Conservation (phyloP, 2,797 vertebrate species). For the Liasis olivaceus region DNA sequence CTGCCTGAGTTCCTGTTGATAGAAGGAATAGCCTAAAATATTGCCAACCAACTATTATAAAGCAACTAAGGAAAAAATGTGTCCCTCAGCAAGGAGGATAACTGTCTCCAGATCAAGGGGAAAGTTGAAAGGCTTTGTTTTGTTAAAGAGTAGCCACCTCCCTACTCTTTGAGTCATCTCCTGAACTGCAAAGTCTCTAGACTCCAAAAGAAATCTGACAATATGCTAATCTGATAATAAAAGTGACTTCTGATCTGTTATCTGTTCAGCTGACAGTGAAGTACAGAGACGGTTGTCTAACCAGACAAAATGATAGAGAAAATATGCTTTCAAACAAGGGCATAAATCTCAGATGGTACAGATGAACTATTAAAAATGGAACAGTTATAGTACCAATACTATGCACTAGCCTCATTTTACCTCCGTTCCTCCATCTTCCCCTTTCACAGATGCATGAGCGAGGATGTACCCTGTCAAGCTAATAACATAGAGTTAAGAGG, state of each 20-base stretch:
- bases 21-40: constrained; percentile 51
- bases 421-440: constrained; percentile 39
- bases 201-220: constrained; percentile 77
- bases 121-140: constrained; percentile 75
- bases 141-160: constrained; percentile 69
- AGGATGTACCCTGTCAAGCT: constrained; percentile 61
- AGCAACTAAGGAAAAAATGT: constrained; percentile 38
- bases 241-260: constrained; percentile 76
- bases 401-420: constrained; percentile 63
- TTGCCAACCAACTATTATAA: constrained; percentile 33
- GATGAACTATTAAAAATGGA: constrained; percentile 65
- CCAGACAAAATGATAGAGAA: constrained; percentile 77
- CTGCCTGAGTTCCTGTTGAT: constrained; percentile 60
- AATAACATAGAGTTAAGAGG: constrained; percentile 38
- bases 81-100: constrained; percentile 48
- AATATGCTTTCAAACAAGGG: constrained; percentile 77
- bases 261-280: constrained; percentile 77
- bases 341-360: constrained; percentile 73
- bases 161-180: constrained; percentile 68
- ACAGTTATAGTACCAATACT: constrained; percentile 59
- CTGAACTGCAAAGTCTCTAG: constrained; percentile 70
- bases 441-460: constrained; percentile 58
- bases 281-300: constrained; percentile 76
- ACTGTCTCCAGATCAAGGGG: constrained; percentile 61
- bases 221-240: constrained; percentile 75